Evolutionary conservation across 1,140 invertebrate genomes (phyloP), one percentile per base, ranked within the genome.

Genomic region (Linepithema humile): DNA sequence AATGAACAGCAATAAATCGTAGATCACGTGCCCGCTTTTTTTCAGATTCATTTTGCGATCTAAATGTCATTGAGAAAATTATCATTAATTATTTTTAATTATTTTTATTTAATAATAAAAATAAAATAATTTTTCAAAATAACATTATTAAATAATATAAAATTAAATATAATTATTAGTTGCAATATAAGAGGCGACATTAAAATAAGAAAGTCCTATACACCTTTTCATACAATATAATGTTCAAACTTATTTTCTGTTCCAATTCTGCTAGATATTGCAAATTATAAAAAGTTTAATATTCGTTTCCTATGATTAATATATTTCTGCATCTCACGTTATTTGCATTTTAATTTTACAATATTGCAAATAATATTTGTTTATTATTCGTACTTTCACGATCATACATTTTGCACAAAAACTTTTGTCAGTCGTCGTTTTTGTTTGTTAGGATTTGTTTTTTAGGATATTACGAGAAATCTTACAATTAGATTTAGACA

Each of bases 1-100:
- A 12, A 90, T 50, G 50, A 94, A 92, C 15, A 93, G 5, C 1
- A 93, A 12, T 10, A 91, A 1, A 59, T 94, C 93, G 77, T 90
- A 90, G 0, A 92, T 50, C 0, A 93, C 4, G 38, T 32, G 70
- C 0, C 75, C 2, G 62, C 45, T 43, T 74, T 88, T 75, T 57
- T 84, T 88, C 23, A 90, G 83, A 48, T 82, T 83, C 90, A 62
- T 77, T 35, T 65, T 89, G 10, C 23, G 48, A 60, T 23, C 74
- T 87, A 10, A 45, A 59, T 23, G 12, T 29, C 50, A 9, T 26
- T 2, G 9, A 32, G 26, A 57, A 50, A 35, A 29, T 43, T 59
- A 50, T 26, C 0, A 6, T 29, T 59, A 40, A 26, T 7, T 5
- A n/a, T 60, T 32, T n/a, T 35, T 23, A 32, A 38, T 23, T 4